Evolutionary conservation across 2,113 vertebrate species (phyloP).

Genomic region (Hippocampus barbouri): DNA sequence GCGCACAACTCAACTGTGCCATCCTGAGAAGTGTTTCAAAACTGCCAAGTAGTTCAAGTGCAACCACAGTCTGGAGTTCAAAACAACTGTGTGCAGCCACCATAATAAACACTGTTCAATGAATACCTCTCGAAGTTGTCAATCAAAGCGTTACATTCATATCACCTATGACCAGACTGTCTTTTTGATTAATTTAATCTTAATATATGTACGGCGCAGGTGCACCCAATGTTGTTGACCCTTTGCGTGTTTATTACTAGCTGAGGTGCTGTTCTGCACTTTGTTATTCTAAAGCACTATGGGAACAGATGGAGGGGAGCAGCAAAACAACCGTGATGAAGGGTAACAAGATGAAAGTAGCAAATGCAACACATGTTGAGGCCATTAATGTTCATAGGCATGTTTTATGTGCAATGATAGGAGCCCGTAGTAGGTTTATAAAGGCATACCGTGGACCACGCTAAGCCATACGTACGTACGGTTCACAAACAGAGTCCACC

Average conservation of each 20-base stretch:
- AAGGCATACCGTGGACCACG: not conserved
- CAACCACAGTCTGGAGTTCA: not conserved
- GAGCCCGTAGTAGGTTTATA: not conserved
- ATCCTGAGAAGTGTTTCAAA: not conserved
- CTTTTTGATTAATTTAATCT: not conserved
- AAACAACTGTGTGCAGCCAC: not conserved
- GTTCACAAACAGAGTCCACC: slow-evolving; percentile 6
- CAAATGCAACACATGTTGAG: slow-evolving; percentile 14
- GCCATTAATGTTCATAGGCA: slow-evolving; percentile 18
- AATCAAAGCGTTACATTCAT: not conserved
- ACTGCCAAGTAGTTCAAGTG: not conserved
- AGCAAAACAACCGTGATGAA: slow-evolving; percentile 3
- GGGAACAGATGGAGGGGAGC: not conserved
- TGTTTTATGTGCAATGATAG: slow-evolving; percentile 9
- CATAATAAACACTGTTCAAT: not conserved
- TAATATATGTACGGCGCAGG: not conserved
- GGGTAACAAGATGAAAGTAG: slow-evolving; percentile 12
- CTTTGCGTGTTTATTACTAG: not conserved
- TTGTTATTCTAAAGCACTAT: not conserved
- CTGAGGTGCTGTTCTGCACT: not conserved
- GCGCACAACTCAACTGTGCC: not conserved
- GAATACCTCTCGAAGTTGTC: too few species aligned
- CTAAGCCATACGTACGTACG: not conserved
- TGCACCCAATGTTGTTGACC: not conserved
- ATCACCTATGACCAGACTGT: not conserved